A percentile compares a stretch with the other conserved stretches of the same genome.
Evolutionary conservation across 2,113 vertebrate genomes (phyloP).

Genomic region (Siniperca chuatsi): DNA sequence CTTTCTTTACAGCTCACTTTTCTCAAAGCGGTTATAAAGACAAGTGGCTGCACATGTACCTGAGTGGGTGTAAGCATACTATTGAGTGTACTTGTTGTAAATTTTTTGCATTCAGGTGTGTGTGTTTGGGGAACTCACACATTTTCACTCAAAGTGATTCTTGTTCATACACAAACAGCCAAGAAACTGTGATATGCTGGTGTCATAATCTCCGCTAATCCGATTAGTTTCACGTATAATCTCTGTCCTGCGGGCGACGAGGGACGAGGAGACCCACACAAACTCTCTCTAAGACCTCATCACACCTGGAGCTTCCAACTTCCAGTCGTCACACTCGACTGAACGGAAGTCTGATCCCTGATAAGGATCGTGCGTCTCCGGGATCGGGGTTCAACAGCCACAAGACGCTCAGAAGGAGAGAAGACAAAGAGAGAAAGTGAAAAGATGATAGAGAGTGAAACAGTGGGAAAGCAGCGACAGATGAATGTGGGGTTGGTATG

Average conservation of each 20-base stretch:
- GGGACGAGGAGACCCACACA: slow-evolving; percentile 38
- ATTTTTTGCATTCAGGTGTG: neutral
- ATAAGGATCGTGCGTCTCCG: slow-evolving; percentile 63
- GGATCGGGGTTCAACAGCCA: slow-evolving; percentile 56
- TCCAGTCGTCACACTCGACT: slow-evolving; percentile 73
- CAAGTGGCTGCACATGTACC: slow-evolving; percentile 42
- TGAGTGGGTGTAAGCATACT: slow-evolving; percentile 29
- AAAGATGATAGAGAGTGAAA: slow-evolving; percentile 40
- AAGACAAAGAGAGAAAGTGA: slow-evolving; percentile 14
- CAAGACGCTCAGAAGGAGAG: neutral
- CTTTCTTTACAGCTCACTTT: slow-evolving; percentile 48
- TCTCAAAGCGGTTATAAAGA: slow-evolving; percentile 34
- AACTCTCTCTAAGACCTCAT: slow-evolving; percentile 36
- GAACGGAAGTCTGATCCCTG: slow-evolving; percentile 74
- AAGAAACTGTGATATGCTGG: slow-evolving; percentile 43
- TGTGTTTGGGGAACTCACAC: neutral
- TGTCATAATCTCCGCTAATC: slow-evolving; percentile 76
- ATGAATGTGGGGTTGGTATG: slow-evolving; percentile 40
- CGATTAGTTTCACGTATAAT: slow-evolving; percentile 74
- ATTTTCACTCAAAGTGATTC: too few species aligned
- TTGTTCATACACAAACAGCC: neutral
- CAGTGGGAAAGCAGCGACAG: slow-evolving; percentile 39
- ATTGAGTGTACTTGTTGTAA: neutral
- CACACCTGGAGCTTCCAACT: slow-evolving; percentile 73
- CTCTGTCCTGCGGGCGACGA: slow-evolving; percentile 67